These are phyloP conservation scores for Aythya fuligula DNA, from an alignment of 2,797 vertebrate genomes.

Conservation along the genomic window DNA sequence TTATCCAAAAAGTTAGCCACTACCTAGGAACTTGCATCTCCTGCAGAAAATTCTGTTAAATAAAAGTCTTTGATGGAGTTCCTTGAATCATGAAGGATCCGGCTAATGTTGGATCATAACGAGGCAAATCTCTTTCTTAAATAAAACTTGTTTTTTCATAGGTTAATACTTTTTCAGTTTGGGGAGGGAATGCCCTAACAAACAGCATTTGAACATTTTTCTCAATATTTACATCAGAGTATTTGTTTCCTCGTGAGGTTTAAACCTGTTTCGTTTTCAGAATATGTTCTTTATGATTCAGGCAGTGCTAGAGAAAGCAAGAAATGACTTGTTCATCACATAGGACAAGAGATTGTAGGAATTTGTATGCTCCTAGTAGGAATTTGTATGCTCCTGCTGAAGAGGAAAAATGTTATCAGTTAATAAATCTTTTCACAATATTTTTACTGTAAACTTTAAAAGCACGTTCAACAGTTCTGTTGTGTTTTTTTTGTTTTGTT, in stretches of 20 bases:
- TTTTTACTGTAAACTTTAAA: constrained; percentile 19
- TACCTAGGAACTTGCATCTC: neutral
- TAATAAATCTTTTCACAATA: neutral
- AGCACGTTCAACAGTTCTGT: neutral
- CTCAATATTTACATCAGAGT: neutral
- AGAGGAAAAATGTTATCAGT: neutral
- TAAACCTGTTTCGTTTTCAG: neutral
- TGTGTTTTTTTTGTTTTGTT: neutral
- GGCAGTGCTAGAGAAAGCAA: neutral
- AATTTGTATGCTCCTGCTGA: neutral
- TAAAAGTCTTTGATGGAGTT: neutral
- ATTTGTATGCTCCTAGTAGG: neutral
- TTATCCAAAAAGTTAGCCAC: neutral
- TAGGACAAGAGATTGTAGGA: neutral
- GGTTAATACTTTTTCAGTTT: neutral
- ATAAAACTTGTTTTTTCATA: neutral
- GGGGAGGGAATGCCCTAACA: neutral
- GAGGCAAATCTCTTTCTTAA: neutral
- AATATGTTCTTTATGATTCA: neutral
- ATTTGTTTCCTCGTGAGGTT: neutral
- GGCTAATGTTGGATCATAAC: neutral
- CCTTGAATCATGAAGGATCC: neutral
- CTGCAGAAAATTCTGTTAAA: neutral
- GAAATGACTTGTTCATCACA: neutral
- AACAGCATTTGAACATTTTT: neutral